These are phyloP conservation scores for Pteruthius melanotis DNA, from an alignment of 2,113 vertebrate species.

Conservation along the genomic window DNA sequence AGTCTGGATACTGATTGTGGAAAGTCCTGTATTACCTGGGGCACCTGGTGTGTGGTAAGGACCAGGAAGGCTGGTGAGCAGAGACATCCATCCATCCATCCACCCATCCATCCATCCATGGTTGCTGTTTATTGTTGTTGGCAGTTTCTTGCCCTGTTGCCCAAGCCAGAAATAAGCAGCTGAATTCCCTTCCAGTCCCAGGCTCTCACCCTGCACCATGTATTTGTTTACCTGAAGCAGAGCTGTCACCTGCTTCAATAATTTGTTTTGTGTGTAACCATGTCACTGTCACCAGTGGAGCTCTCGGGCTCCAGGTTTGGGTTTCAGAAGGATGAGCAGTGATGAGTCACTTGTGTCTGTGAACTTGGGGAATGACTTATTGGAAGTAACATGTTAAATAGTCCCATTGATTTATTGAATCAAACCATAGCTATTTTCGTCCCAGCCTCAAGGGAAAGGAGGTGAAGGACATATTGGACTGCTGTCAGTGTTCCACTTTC, in stretches of 20 bases:
- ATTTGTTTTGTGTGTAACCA: not conserved
- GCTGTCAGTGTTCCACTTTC: not conserved
- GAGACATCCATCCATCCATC: not conserved
- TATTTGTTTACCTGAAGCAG: not conserved
- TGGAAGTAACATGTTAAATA: not conserved
- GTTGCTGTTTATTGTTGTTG: not conserved
- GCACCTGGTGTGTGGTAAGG: not conserved
- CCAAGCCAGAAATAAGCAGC: not conserved
- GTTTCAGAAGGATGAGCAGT: not conserved
- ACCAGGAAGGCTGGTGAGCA: not conserved
- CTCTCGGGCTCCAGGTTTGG: not conserved
- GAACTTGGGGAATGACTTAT: not conserved
- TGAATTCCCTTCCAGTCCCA: not conserved
- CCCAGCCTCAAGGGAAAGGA: not conserved
- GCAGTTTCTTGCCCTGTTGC: not conserved
- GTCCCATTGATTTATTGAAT: not conserved
- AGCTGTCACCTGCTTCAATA: not conserved
- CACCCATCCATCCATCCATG: not conserved
- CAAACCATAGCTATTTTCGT: not conserved
- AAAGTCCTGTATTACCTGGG: not conserved
- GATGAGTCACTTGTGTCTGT: not conserved
- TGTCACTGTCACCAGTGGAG: rapidly evolving
- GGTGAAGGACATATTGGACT: not conserved
- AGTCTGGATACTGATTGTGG: not conserved
- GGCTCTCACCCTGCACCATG: rapidly evolving